phyloP scores from a whole-genome alignment of 2,888 invertebrate species.

The Dryobota labecula region DNA sequence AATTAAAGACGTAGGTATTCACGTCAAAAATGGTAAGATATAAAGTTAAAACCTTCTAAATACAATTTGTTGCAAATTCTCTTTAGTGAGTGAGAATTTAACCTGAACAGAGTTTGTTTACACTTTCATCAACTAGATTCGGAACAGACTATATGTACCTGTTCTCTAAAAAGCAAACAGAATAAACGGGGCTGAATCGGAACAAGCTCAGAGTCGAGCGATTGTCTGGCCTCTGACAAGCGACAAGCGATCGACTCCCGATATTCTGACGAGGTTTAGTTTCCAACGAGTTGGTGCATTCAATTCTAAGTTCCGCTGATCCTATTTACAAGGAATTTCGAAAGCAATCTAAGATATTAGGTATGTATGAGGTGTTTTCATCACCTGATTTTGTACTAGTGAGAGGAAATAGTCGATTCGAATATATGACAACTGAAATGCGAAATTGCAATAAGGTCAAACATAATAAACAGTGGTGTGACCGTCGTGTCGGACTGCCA shows the following conservation, averaged over 20 bases:
- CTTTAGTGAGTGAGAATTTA: neutral
- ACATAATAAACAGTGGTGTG: too few species aligned
- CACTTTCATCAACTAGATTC: neutral
- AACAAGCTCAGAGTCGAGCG: conserved; percentile 21
- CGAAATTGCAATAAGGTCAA: neutral
- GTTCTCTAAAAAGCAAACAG: conserved; percentile 31
- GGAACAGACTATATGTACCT: neutral
- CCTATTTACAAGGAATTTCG: conserved; percentile 51
- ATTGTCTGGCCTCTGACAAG: conserved; percentile 50
- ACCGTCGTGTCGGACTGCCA: too few species aligned
- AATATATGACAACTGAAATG: conserved; percentile 30
- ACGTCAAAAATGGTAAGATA: too few species aligned
- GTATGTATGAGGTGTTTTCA: conserved; percentile 38
- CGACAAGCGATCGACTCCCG: conserved; percentile 56
- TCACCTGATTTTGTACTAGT: conserved; percentile 1
- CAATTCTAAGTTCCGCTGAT: conserved; percentile 52
- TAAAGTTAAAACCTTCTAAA: neutral
- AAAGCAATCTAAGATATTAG: conserved; percentile 40
- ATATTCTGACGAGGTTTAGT: conserved; percentile 59
- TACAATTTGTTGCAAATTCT: neutral
- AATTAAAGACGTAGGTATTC: too few species aligned
- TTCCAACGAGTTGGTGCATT: conserved; percentile 53
- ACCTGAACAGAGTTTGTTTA: neutral
- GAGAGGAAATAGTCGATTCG: neutral
- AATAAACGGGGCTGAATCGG: conserved; percentile 25